Base-by-base conservation (phyloP, 2,888 invertebrate genomes). In the Agonum fuliginosum region DNA sequence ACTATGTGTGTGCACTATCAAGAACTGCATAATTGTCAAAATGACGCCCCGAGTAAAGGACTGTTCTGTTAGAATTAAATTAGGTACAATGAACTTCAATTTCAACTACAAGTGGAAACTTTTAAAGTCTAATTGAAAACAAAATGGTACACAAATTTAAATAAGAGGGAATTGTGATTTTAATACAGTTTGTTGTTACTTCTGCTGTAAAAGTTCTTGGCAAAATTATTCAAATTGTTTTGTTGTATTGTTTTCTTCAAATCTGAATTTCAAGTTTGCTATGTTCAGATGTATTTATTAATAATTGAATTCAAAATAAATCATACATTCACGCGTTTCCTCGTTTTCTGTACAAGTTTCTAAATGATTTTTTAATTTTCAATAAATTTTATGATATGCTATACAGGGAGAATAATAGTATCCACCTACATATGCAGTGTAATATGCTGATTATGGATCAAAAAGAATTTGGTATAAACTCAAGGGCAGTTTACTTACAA, bases 1-100 rank as follows among this genome's bases (percentile, higher is more conserved):
- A 43, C 1, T 5, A 10, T n/a, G 3, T 51, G 22, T 12, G 10
- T 54, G 54, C 54, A 54, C 24, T 27, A 24, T 12, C 54, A 54
- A 54, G 24, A 54, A 51, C 20, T 54, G 24, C 54, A 54, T 54
- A 54, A 54, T 54, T 54, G 24, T 54, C 24, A 10, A 54, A 54
- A 54, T 22, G 24, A 10, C 54, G 54, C 54, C 20, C 54, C 6
- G 37, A 54, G 54, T 24, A 24, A 22, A 54, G 24, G 24, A 27
- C 51, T 1, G n/a, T 54, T 54, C 12, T n/a, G 0, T 12, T 5
- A 22, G 54, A 54, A 54, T 54, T 54, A 54, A 22, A 54, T 54
- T 54, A 54, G 22, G 54, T 54, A 54, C 54, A 54, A 54, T 54
- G 54, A 54, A 54, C 54, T 54, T 54, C 24, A 54, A 48, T 54